Percentiles rank a stretch among this genome's conserved stretches.
phyloP scores from a whole-genome alignment of 2,113 vertebrate species.

The Benitochromis conjunctus region DNA sequence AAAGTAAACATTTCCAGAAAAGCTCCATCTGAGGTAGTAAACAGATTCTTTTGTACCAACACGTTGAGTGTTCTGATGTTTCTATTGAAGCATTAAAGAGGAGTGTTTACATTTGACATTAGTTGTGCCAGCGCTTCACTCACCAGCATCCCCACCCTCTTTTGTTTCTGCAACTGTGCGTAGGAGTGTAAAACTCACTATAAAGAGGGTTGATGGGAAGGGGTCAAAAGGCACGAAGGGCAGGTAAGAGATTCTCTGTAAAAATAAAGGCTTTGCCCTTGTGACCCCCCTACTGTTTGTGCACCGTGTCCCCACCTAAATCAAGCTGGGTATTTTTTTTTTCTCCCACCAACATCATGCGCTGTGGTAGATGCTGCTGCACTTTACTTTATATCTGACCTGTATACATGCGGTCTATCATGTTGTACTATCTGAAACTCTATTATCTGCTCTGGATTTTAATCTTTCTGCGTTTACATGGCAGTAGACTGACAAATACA shows the following conservation, averaged over 20 bases:
- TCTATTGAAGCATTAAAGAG: conserved; percentile 8
- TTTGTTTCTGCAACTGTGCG: conserved; percentile 77
- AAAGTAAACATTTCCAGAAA: not conserved
- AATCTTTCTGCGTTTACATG: not conserved
- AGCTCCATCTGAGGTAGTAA: not conserved
- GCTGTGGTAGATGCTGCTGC: conserved; percentile 32
- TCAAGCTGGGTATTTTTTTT: conserved; percentile 17
- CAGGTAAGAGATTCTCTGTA: conserved; percentile 79
- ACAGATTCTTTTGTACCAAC: not conserved
- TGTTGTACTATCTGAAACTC: not conserved
- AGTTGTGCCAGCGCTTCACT: conserved; percentile 15
- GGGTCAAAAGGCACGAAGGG: conserved; percentile 75
- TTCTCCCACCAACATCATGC: conserved; percentile 19
- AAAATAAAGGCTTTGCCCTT: conserved; percentile 49
- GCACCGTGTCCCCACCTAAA: conserved; percentile 26
- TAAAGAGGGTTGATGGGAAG: conserved; percentile 87
- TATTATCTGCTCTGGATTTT: not conserved
- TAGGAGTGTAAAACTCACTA: conserved; percentile 85
- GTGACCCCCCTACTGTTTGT: conserved; percentile 49
- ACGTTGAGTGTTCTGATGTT: not conserved
- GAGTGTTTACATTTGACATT: conserved; percentile 10
- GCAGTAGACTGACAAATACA: not conserved
- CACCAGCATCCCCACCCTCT: conserved; percentile 44
- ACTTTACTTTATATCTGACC: conserved; percentile 51
- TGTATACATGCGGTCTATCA: not conserved